Evolutionary conservation across 64 coral and sea anemone genomes (phyloP), one percentile per base, ranked within the genome.

Genomic region (Actinia equina): DNA sequence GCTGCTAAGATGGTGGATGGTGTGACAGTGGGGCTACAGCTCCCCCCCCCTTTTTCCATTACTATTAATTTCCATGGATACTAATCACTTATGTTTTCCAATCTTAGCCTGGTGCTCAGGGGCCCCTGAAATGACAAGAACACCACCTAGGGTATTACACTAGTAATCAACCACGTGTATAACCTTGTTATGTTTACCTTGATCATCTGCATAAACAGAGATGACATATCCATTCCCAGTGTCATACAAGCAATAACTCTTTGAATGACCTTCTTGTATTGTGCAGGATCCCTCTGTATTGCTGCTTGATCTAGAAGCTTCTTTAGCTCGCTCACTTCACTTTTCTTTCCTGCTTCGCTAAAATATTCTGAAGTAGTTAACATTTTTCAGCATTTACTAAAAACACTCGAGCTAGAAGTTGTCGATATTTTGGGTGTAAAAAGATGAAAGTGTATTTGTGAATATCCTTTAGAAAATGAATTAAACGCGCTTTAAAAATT

Each of bases 211-310:
- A 90, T 95, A 70, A 99, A 99, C 26, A 99, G 54, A 12, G 88
- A 92, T 5, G 97, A 95, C 82, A 99, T 85, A 30, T 99, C 93
- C 90, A 99, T 99, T 4, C 97, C 97, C 55, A 84, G 51, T 14
- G 97, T 99, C 97, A 99, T 99, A 58, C 90, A 99, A 22, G 88
- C 88, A n/a, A 99, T 93, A 5, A 95, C 97, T 80, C 91, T 92
- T 78, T 95, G 93, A 22, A 99, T 83, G 26, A 95, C 88, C 41
- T 93, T 89, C 83, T 86, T 95, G 86, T 93, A 92, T 25, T 93
- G 83, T 70, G 25, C 30, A 59, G 88, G 86, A 80, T 99, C 86
- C 20, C 88, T 59, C 0, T 93, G 93, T 46, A 90, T 89, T n/a
- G 95, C 90, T 64, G 91, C 76, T 61, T 86, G 83, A 23, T 99